These are phyloP conservation scores for Hyppa rectilinea DNA, from an alignment of 2,888 invertebrate genomes.

Conservation along the genomic window DNA sequence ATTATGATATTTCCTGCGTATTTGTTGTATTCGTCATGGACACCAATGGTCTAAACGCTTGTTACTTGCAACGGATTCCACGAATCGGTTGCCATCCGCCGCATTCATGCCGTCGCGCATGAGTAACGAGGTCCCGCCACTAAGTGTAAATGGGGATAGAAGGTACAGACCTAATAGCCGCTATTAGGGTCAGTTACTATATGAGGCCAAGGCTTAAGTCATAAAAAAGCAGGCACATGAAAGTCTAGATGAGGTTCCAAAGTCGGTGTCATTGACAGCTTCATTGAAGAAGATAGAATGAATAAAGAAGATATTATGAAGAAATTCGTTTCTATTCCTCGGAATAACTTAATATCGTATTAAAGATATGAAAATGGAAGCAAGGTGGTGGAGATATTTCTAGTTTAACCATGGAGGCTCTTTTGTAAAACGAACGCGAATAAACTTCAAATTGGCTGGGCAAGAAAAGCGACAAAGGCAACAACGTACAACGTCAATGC, in stretches of 20 bases:
- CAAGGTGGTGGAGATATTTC: background rate
- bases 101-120: conserved; percentile 78
- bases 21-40: conserved; percentile 37
- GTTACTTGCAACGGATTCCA: conserved; percentile 70
- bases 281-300: too few relatives aligned
- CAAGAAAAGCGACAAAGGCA: background rate
- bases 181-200: conserved; percentile 31
- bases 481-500: background rate
- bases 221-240: background rate
- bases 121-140: conserved; percentile 76
- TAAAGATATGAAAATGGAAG: background rate
- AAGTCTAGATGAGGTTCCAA: background rate
- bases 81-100: conserved; percentile 82
- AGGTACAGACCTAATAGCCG: conserved; percentile 46
- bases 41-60: conserved; percentile 56
- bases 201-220: background rate
- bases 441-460: background rate
- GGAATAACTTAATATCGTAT: background rate
- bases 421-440: background rate
- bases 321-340: background rate
- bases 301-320: too few relatives aligned
- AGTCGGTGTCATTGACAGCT: background rate
- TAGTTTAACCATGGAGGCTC: background rate
- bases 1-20: conserved; percentile 26
- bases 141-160: conserved; percentile 47